Percentiles rank a stretch among this genome's conserved stretches.
These are phyloP conservation scores for Myotis myotis DNA, from an alignment of 2,797 vertebrate genomes.

Conservation along the genomic window DNA sequence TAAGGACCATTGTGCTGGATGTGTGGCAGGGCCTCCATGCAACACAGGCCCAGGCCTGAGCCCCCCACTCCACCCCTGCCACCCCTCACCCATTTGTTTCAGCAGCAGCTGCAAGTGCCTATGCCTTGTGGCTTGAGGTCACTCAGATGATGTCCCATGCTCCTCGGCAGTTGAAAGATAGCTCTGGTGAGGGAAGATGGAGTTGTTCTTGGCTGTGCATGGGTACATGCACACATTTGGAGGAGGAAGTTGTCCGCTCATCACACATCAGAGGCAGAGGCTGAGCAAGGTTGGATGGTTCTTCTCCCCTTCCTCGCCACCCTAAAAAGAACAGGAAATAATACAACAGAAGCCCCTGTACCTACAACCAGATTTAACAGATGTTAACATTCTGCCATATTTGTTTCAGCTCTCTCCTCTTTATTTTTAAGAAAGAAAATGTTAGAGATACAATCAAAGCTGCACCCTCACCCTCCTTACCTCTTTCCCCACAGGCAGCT, in stretches of 20 bases:
- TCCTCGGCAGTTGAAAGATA: background rate
- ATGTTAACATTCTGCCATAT: conserved; percentile 63
- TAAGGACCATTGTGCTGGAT: background rate
- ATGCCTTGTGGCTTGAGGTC: background rate
- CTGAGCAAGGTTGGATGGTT: background rate
- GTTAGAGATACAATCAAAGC: background rate
- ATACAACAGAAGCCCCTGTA: conserved; percentile 55
- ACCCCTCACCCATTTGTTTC: background rate
- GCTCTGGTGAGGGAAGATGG: background rate
- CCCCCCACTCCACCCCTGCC: background rate
- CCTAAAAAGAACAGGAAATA: conserved; percentile 53
- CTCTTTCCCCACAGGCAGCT: background rate
- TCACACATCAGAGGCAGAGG: background rate
- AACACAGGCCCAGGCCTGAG: background rate
- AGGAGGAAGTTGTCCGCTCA: background rate
- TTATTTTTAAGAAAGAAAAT: conserved; percentile 58
- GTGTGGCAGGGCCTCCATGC: background rate
- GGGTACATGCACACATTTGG: rapidly evolving
- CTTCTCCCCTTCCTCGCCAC: background rate
- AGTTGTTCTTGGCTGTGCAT: too few relatives aligned
- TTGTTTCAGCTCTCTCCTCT: conserved; percentile 43
- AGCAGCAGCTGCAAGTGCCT: background rate
- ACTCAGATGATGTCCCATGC: background rate
- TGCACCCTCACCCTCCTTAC: background rate
- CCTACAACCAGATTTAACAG: conserved; percentile 62